Base-by-base conservation (phyloP, 2,888 invertebrate genomes). In the Cryptops parisi region DNA sequence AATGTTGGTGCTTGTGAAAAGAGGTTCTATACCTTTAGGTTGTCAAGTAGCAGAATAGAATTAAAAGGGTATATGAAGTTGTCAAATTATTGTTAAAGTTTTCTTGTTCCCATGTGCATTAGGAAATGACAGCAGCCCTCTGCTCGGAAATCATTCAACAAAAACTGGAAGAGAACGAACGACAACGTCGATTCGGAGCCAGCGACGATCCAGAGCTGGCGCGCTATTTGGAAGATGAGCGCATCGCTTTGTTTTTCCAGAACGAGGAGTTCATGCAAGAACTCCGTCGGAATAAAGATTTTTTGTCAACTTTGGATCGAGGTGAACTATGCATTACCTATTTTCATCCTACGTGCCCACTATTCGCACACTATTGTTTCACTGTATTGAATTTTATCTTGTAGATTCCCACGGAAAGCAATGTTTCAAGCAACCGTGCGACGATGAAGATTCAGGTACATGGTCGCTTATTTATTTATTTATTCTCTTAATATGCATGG, bases 251-350 rank as follows among this genome's bases (percentile, higher is more conserved):
- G 57, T 81, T 87, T 68, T 72, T 90, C 53, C 90, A 90, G 67
- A 90, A 90, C 64, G 85, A 87, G 65, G 90, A 91, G 68, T 90
- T 90, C 62, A 81, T 90, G 78, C 79, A 82, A 44, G 86, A 89
- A 64, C 70, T 90, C 33, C 74, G 85, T 54, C 81, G 82, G 77
- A 86, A 90, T 67, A 81, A 84, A 66, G 87, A 88, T 63, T 90
- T 90, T 64, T 80, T 90, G 75, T 80, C 80, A 23, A 82, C 86
- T 1, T 71, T 89, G 47, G 84, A 87, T 64, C 81, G 78, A 65
- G 87, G 86, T 73, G 77, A 76, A 61, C 17, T 12, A n/a, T n/a
- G n/a, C n/a, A n/a, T n/a, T n/a, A n/a, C n/a, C n/a, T n/a, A n/a
- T n/a, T n/a, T n/a, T n/a, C n/a, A n/a, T n/a, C n/a, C n/a, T n/a